These are phyloP conservation scores for Drosophila melanogaster DNA, from an alignment of 1,140 invertebrate genomes.

Conservation along the genomic window DNA sequence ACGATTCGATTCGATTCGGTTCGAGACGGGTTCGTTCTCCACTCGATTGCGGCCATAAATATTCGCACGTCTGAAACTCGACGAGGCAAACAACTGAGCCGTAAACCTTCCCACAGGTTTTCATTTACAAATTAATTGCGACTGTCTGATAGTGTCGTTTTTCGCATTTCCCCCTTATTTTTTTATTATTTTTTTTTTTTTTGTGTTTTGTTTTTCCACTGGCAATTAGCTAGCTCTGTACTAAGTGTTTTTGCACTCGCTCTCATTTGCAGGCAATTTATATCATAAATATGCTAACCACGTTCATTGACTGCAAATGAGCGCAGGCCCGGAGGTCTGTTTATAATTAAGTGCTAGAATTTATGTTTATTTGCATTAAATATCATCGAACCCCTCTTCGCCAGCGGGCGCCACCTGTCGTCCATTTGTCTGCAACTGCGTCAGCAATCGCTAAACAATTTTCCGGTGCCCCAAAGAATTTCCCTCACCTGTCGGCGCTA, in stretches of 20 bases:
- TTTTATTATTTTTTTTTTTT: neutral
- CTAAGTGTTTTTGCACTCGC: constrained; percentile 34
- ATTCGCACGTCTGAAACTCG: constrained; percentile 53
- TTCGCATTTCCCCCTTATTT: neutral
- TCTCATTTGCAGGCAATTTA: constrained; percentile 72
- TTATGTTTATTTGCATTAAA: constrained; percentile 70
- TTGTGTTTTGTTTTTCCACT: neutral
- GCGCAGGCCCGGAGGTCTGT: constrained; percentile 54
- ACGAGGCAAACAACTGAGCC: constrained; percentile 42
- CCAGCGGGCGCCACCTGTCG: constrained; percentile 69
- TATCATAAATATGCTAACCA: constrained; percentile 76
- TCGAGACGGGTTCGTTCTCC: neutral
- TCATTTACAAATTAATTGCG: constrained; percentile 54
- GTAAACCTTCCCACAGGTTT: constrained; percentile 69
- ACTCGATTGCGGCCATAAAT: constrained; percentile 44
- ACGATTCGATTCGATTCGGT: too few relatives aligned
- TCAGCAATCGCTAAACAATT: constrained; percentile 49
- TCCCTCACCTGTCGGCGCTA: constrained; percentile 33
- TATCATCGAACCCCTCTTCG: constrained; percentile 23
- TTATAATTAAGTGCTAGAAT: constrained; percentile 80
- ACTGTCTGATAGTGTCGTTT: constrained; percentile 48
- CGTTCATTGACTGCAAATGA: constrained; percentile 68
- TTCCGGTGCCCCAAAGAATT: constrained; percentile 10
- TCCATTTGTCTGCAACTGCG: constrained; percentile 72
- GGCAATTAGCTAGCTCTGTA: constrained; percentile 59